Conservation (phyloP, 2,113 vertebrate species). For the Machaerirhynchus nigripectus region DNA sequence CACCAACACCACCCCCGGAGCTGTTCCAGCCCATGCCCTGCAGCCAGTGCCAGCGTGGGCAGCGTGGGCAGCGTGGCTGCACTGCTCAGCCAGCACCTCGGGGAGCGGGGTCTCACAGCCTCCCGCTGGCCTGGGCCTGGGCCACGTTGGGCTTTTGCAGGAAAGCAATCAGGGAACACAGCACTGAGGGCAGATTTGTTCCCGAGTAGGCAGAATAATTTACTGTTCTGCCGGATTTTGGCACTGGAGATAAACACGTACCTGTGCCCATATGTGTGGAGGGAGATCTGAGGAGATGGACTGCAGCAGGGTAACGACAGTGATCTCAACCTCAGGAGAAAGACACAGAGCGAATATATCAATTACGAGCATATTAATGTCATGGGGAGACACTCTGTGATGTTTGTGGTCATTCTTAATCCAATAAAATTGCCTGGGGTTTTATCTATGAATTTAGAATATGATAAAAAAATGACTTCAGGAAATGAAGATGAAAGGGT, state of each 20-base stretch:
- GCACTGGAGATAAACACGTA: not conserved
- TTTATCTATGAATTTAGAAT: slow-evolving; percentile 40
- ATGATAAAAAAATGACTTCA: not conserved
- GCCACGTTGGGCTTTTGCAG: not conserved
- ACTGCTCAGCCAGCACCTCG: rapidly evolving
- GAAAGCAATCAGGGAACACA: not conserved
- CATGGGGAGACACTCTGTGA: slow-evolving; percentile 1
- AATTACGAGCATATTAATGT: slow-evolving; percentile 1
- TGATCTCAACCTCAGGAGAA: not conserved
- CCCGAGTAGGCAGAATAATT: not conserved
- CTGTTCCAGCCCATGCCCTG: rapidly evolving
- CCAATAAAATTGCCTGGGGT: not conserved
- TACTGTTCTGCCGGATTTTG: not conserved
- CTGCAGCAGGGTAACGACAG: not conserved
- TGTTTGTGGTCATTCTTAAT: slow-evolving; percentile 52
- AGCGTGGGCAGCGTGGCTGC: no score
- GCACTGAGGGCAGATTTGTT: not conserved
- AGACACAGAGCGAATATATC: not conserved
- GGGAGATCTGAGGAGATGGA: not conserved
- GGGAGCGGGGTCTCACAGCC: not conserved
- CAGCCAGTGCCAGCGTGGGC: no score
- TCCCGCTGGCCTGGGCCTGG: rapidly evolving
- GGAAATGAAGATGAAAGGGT: slow-evolving; percentile 38
- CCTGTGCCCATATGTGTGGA: not conserved
- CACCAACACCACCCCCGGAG: rapidly evolving